phyloP scores from a whole-genome alignment of 2,888 invertebrate genomes.

The Phengaris alcon region DNA sequence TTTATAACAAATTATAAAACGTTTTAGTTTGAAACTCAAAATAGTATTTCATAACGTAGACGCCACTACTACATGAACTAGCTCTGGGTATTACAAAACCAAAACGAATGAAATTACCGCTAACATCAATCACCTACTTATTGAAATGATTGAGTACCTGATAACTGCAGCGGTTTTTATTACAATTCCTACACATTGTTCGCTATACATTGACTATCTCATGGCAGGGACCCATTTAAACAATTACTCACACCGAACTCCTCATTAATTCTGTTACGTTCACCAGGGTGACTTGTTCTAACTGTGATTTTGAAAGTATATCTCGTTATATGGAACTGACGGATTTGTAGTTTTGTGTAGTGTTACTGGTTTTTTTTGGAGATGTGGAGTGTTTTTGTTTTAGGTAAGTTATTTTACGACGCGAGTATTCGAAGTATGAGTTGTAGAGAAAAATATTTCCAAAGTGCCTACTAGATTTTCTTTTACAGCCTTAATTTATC shows the following conservation, averaged over 20 bases:
- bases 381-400: constrained; percentile 19
- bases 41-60: too few relatives aligned
- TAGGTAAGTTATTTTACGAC: constrained; percentile 4
- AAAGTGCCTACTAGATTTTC: too few relatives aligned
- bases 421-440: not conserved
- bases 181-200: constrained; percentile 14
- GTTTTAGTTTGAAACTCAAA: too few relatives aligned
- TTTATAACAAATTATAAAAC: too few relatives aligned
- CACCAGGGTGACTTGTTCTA: not conserved
- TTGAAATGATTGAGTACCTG: not conserved
- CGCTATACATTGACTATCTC: not conserved
- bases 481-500: too few relatives aligned
- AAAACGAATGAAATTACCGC: not conserved
- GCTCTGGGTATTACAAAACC: not conserved
- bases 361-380: constrained; percentile 5
- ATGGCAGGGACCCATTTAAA: constrained; percentile 24
- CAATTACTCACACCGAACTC: not conserved
- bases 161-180: constrained; percentile 6
- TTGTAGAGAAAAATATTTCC: not conserved
- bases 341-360: not conserved
- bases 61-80: not conserved
- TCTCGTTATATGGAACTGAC: not conserved
- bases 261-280: constrained; percentile 3
- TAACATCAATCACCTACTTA: not conserved
- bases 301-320: not conserved